Evolutionary conservation across 1,140 invertebrate species (phyloP).

Genomic region (Spodoptera frugiperda): DNA sequence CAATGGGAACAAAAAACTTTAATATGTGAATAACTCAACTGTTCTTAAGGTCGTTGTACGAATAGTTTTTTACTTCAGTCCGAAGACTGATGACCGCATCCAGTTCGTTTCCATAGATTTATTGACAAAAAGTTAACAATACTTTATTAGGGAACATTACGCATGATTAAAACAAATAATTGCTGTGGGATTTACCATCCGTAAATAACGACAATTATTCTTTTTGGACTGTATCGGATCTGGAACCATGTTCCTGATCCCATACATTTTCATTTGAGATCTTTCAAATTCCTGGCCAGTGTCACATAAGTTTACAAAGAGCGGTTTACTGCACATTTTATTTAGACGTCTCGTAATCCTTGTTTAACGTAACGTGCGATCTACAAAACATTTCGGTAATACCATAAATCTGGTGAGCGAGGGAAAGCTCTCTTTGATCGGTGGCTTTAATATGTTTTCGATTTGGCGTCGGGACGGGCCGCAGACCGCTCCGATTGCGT

Average conservation of each 20-base stretch:
- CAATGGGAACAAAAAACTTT: no score
- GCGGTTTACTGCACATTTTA: slow-evolving; percentile 21
- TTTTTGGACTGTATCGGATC: no score
- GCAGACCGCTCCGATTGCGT: slow-evolving; percentile 73
- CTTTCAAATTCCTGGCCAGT: background rate
- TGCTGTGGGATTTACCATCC: no score
- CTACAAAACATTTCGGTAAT: slow-evolving; percentile 55
- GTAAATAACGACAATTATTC: no score
- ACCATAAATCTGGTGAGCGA: slow-evolving; percentile 68
- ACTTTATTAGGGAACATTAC: no score
- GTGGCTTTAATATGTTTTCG: slow-evolving; percentile 78
- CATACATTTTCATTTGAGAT: background rate
- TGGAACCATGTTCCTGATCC: background rate
- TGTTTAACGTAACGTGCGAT: slow-evolving; percentile 53
- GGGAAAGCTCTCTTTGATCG: slow-evolving; percentile 78
- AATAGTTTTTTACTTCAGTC: background rate
- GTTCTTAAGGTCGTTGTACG: no score
- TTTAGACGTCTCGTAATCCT: slow-evolving; percentile 43
- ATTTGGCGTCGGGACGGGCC: slow-evolving; percentile 71
- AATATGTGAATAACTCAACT: no score
- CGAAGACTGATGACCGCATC: no score
- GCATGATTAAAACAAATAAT: no score
- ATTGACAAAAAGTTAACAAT: no score
- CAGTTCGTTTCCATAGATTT: no score
- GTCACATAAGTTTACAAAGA: slow-evolving; percentile 11